Evolutionary conservation across 2,113 vertebrate species (phyloP).

Genomic region (Neodon shergylaensis): DNA sequence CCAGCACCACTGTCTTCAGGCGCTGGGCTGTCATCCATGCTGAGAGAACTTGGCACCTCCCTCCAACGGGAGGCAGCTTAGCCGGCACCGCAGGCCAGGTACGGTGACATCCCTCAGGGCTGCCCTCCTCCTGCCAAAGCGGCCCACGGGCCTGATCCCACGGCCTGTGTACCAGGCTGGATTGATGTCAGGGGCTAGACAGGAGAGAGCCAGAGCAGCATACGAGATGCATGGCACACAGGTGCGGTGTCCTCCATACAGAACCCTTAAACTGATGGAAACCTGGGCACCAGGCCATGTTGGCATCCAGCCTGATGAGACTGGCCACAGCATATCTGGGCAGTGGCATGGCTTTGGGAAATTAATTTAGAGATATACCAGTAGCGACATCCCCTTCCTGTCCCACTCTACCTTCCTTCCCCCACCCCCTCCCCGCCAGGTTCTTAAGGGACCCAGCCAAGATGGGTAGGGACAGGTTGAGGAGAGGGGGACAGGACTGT

Average conservation of each 20-base stretch:
- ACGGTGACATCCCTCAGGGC: neutral
- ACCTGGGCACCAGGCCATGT: fast-evolving
- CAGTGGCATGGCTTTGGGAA: neutral
- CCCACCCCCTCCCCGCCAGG: fast-evolving
- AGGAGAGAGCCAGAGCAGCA: fast-evolving
- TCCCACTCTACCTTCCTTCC: too few relatives aligned
- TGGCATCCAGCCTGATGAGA: fast-evolving
- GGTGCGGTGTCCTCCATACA: fast-evolving
- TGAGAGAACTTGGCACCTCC: neutral
- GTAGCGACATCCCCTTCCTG: too few relatives aligned
- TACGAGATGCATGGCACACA: fast-evolving
- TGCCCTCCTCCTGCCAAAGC: constrained; percentile 85
- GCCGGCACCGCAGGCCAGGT: neutral
- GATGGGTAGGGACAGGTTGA: neutral
- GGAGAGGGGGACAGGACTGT: too few relatives aligned
- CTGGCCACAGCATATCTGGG: neutral
- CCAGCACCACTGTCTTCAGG: neutral
- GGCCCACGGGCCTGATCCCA: constrained; percentile 89
- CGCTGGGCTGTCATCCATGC: neutral
- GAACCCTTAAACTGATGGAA: neutral
- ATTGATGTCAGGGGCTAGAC: constrained; percentile 87
- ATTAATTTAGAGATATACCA: neutral
- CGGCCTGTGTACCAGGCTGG: constrained; percentile 90
- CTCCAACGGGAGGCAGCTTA: constrained; percentile 57
- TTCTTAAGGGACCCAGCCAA: neutral